Conservation (phyloP, 2,888 invertebrate species). For the Elaeidobius kamerunicus region DNA sequence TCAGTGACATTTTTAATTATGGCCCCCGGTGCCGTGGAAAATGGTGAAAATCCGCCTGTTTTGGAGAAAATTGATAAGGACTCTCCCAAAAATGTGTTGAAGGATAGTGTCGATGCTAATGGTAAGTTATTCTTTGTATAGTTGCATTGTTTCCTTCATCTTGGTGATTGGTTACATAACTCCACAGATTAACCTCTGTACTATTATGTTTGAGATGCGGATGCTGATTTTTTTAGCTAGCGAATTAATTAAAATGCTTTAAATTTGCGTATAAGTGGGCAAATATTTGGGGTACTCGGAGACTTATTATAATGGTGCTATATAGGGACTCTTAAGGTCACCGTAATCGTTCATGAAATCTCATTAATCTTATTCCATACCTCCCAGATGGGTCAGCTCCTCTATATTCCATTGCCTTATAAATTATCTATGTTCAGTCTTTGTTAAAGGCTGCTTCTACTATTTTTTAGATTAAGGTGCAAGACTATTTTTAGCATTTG, state of each 20-base stretch:
- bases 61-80: conserved; percentile 12
- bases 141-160: background rate
- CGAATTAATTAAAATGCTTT: background rate
- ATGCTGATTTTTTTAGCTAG: background rate
- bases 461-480: too few species aligned
- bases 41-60: conserved; percentile 21
- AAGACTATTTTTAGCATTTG: too few species aligned
- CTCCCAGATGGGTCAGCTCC: too few species aligned
- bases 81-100: background rate
- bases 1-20: conserved; percentile 32
- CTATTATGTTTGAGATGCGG: background rate
- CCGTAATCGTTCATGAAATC: too few species aligned
- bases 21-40: conserved; percentile 43
- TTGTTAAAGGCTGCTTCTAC: too few species aligned
- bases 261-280: background rate
- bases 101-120: conserved; percentile 6
- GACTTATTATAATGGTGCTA: background rate
- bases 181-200: conserved; percentile 5
- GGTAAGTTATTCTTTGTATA: conserved; percentile 13
- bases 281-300: background rate
- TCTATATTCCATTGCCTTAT: too few species aligned
- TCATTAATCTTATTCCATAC: too few species aligned
- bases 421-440: too few species aligned
- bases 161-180: conserved; percentile 15
- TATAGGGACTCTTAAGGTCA: background rate